A percentile compares a stretch with the other conserved stretches of the same genome.
phyloP scores from a whole-genome alignment of 2,888 invertebrate species.

The Heteromurus nitidus region DNA sequence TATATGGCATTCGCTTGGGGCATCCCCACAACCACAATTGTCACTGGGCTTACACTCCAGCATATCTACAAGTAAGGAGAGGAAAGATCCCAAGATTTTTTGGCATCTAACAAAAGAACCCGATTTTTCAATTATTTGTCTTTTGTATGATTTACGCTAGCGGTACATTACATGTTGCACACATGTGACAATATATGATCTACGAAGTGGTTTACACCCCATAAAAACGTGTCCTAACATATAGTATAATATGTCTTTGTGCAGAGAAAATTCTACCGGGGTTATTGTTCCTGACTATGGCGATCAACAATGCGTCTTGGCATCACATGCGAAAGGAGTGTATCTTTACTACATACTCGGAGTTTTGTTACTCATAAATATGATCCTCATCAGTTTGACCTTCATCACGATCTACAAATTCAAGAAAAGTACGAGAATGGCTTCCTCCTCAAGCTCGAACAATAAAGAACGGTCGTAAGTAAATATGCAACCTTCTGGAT shows the following conservation, averaged over 20 bases:
- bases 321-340: conserved; percentile 63
- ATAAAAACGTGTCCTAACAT: too few relatives aligned
- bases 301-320: conserved; percentile 60
- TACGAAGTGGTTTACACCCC: too few relatives aligned
- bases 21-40: conserved; percentile 64
- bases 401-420: conserved; percentile 64
- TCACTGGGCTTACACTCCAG: conserved; percentile 59
- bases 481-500: background rate
- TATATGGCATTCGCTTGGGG: conserved; percentile 69
- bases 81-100: background rate
- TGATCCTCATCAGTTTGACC: conserved; percentile 63
- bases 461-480: conserved; percentile 56
- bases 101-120: background rate
- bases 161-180: too few relatives aligned
- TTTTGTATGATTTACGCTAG: too few relatives aligned
- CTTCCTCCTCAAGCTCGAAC: conserved; percentile 41
- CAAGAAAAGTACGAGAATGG: conserved; percentile 61
- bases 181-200: too few relatives aligned
- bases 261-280: conserved; percentile 57
- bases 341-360: conserved; percentile 71
- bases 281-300: conserved; percentile 72
- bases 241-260: background rate
- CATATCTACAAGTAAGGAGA: conserved; percentile 62
- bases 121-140: too few relatives aligned
- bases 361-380: conserved; percentile 63